Base-by-base conservation (phyloP, 1,140 invertebrate species). In the Plectrocnemia conspersa region DNA sequence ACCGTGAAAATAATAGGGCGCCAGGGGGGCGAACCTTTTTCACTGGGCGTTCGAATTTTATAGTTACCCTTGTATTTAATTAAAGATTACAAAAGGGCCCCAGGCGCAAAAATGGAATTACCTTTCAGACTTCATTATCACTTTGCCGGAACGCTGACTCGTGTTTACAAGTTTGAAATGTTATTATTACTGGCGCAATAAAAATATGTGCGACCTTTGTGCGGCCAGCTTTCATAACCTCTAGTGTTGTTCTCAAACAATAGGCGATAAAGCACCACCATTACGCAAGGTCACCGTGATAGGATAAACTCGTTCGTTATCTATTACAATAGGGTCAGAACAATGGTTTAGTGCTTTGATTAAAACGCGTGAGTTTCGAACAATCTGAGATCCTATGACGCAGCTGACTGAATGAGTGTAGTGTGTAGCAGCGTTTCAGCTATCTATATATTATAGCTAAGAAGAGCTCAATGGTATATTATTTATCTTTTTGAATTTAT, bases 161-260 rank as follows among this genome's bases (percentile, higher is more conserved):
- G n/a, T 48, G 46, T 48, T 48, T 48, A 48, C 46, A 48, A 48
- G 46, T 48, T 48, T 48, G 36, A 48, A 48, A 48, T 13, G 46
- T 48, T 48, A 48, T 48, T 48, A 48, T 48, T 48, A 27, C 16
- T 35, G n/a, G n/a, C n/a, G 25, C 25, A 48, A 48, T 48, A 48
- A 48, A 48, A 48, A 48, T 48, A 29, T 35, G 46, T 29, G 25
- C 44, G 13, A n/a, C 46, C 46, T 48, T 48, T 48, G 46, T 48
- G 7, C 18, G 24, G 13, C 24, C 11, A 32, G 46, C 46, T 36
- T 36, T 48, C 36, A 35, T 36, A n/a, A n/a, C 15, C 46, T 36
- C 29, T n/a, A 11, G 29, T 32, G 27, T 48, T 48, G 46, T 48
- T 48, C 46, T 36, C 46, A 48, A 48, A 48, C 46, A 48, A 48